phyloP scores from a whole-genome alignment of 92 coral and sea anemone species.

The Micromussa lordhowensis region DNA sequence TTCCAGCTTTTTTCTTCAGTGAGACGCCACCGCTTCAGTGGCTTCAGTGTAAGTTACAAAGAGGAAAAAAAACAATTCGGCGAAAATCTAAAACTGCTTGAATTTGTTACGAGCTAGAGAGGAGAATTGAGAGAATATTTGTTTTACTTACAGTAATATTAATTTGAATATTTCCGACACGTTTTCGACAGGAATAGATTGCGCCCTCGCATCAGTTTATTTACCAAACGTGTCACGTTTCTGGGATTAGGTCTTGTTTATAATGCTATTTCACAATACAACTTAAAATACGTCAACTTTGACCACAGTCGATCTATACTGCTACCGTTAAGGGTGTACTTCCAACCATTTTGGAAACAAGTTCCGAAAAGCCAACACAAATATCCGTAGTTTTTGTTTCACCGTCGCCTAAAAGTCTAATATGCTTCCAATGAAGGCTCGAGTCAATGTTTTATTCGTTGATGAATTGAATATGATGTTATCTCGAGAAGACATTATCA shows the following conservation, averaged over 20 bases:
- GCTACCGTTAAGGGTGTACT: not conserved
- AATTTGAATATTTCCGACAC: not conserved
- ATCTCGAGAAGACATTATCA: not conserved
- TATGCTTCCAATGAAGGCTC: not conserved
- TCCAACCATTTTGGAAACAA: not conserved
- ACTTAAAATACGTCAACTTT: not conserved
- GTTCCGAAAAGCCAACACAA: not conserved
- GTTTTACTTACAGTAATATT: not conserved
- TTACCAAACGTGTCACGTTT: not conserved
- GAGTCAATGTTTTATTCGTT: not conserved
- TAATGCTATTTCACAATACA: not conserved
- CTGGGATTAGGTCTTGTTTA: not conserved
- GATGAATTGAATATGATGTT: not conserved
- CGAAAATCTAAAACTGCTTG: not conserved
- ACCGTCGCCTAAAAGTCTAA: not conserved
- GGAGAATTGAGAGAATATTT: not conserved
- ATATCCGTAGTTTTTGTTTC: not conserved
- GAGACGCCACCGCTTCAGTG: not conserved
- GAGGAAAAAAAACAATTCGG: not conserved
- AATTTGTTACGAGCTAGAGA: not conserved
- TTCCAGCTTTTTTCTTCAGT: not conserved
- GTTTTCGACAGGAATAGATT: not conserved
- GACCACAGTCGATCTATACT: not conserved
- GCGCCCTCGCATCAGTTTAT: not conserved
- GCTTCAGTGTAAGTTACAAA: no score